A percentile compares a stretch with the other conserved stretches of the same genome.
Evolutionary conservation across 2,888 invertebrate genomes (phyloP).

Genomic region (Dyspetes luteomarginatus): DNA sequence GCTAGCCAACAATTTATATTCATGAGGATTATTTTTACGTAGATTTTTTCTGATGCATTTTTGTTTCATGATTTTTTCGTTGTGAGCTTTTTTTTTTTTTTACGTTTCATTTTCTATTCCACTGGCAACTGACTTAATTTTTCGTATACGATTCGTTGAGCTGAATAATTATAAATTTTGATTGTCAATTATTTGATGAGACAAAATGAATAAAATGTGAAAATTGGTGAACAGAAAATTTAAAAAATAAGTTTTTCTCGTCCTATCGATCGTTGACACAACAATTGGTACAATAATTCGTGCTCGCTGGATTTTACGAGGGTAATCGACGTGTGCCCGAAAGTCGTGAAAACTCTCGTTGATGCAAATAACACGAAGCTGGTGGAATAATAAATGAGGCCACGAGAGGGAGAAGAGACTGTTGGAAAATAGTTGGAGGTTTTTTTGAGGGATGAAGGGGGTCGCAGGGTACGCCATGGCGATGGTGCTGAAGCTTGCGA

Average conservation of each 20-base stretch:
- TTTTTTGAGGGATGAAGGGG: slow-evolving; percentile 65
- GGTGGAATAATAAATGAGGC: slow-evolving; percentile 79
- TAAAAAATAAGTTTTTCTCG: too few species aligned
- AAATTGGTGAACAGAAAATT: too few species aligned
- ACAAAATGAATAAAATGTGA: too few species aligned
- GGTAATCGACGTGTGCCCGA: too few species aligned
- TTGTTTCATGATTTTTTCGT: slow-evolving; percentile 12
- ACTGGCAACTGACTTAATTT: slow-evolving; percentile 60
- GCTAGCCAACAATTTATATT: slow-evolving; percentile 73
- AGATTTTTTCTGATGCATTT: slow-evolving; percentile 15
- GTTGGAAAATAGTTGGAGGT: slow-evolving; percentile 70
- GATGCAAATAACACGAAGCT: slow-evolving; percentile 75
- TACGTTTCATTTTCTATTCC: slow-evolving; percentile 36
- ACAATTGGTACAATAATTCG: too few species aligned
- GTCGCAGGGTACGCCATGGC: too few species aligned
- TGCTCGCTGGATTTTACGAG: slow-evolving; percentile 58
- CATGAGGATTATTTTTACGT: slow-evolving; percentile 72
- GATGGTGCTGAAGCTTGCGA: slow-evolving; percentile 57
- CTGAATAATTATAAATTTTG: too few species aligned
- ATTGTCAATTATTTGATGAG: too few species aligned
- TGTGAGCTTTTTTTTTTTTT: slow-evolving; percentile 8
- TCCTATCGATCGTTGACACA: too few species aligned
- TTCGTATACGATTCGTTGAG: too few species aligned
- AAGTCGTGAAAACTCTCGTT: too few species aligned
- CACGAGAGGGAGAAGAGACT: slow-evolving; percentile 62